Percentiles rank a stretch among this genome's conserved stretches.
These are phyloP conservation scores for Halichoerus grypus DNA, from an alignment of 2,113 vertebrate species.

Conservation along the genomic window DNA sequence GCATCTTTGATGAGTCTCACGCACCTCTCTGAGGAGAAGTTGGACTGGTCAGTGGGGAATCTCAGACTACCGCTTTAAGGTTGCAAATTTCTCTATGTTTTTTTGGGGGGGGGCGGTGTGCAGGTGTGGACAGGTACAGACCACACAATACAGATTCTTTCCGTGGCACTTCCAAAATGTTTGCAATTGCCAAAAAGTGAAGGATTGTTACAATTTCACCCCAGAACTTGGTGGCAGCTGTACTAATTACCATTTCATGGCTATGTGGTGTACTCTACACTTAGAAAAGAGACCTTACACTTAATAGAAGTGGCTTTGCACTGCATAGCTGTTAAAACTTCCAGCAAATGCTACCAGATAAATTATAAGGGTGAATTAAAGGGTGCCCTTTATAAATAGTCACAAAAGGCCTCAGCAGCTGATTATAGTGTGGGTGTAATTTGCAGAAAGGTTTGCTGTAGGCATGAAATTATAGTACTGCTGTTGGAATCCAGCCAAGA, in stretches of 20 bases:
- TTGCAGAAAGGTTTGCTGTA: conserved; percentile 74
- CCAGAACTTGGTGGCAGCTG: conserved; percentile 27
- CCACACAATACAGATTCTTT: background rate
- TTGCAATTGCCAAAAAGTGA: conserved; percentile 2
- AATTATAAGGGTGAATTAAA: conserved; percentile 80
- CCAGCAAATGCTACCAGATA: conserved; percentile 70
- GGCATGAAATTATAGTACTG: conserved; percentile 76
- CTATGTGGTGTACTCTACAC: background rate
- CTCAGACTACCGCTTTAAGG: background rate
- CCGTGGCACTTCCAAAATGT: background rate
- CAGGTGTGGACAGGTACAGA: background rate
- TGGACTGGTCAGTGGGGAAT: background rate
- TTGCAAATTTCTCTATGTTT: background rate
- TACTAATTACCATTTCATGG: conserved; percentile 14
- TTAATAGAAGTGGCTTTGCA: conserved; percentile 41
- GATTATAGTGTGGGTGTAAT: conserved; percentile 77
- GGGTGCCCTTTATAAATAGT: conserved; percentile 78
- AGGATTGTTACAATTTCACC: background rate
- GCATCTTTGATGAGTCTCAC: background rate
- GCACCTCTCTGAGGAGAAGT: background rate
- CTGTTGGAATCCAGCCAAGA: conserved; percentile 30
- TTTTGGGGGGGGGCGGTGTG: background rate
- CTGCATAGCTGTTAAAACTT: conserved; percentile 64
- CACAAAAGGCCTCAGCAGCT: conserved; percentile 76
- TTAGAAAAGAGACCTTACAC: background rate